Conservation (phyloP, 2,113 vertebrate species). For the Engystomops pustulosus region DNA sequence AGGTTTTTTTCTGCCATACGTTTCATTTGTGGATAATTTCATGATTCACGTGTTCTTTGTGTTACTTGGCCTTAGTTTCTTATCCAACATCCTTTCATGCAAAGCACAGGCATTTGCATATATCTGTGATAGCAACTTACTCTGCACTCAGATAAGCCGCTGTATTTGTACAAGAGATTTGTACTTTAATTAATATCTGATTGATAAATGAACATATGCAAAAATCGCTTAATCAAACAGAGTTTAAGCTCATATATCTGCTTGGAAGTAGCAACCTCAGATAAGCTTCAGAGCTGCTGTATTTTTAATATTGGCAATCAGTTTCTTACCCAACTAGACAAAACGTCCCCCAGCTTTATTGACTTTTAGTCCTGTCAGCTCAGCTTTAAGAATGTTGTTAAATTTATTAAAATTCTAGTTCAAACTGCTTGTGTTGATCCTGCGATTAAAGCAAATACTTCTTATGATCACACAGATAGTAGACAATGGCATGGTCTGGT, state of each 20-base stretch:
- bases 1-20: background rate
- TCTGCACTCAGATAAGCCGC: conserved; percentile 22
- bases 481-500: conserved; percentile 32
- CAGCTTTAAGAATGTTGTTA: conserved; percentile 20
- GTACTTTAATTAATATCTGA: conserved; percentile 58
- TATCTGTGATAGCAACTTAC: conserved; percentile 30
- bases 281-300: conserved; percentile 37
- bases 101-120: conserved; percentile 52
- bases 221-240: conserved; percentile 49
- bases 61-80: conserved; percentile 40
- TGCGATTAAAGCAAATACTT: conserved; percentile 25
- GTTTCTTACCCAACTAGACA: background rate
- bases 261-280: conserved; percentile 1
- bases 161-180: conserved; percentile 44
- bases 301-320: background rate
- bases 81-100: conserved; percentile 40
- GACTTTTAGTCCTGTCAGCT: background rate
- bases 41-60: background rate
- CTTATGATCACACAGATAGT: conserved; percentile 35
- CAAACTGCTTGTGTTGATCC: conserved; percentile 16
- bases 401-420: conserved; percentile 31
- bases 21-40: conserved; percentile 12
- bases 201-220: conserved; percentile 59
- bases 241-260: conserved; percentile 37
- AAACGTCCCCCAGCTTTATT: background rate